phyloP scores from a whole-genome alignment of 2,888 invertebrate species.

The Athalia circularis region DNA sequence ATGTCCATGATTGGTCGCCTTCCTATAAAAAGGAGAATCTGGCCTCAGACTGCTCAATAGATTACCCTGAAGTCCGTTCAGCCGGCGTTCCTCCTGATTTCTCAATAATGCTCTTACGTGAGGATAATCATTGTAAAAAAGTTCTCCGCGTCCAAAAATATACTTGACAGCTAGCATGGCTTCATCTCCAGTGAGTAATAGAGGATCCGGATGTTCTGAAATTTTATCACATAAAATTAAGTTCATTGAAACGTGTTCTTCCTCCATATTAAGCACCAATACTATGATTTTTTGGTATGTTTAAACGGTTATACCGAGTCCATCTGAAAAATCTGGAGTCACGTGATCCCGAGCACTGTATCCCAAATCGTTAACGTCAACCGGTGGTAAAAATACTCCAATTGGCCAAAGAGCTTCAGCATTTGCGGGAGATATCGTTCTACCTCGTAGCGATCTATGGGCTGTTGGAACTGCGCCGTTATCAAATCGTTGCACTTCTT shows the following conservation, averaged over 20 bases:
- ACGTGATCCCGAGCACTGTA: constrained; percentile 71
- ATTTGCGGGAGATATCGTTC: constrained; percentile 62
- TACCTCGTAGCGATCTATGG: constrained; percentile 24
- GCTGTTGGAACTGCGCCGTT: neutral
- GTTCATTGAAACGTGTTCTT: constrained; percentile 52
- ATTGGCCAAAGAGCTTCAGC: constrained; percentile 78
- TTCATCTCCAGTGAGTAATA: constrained; percentile 78
- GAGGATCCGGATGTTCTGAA: constrained; percentile 76
- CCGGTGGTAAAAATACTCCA: constrained; percentile 76
- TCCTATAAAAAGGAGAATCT: constrained; percentile 78
- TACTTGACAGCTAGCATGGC: constrained; percentile 77
- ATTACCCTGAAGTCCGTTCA: constrained; percentile 79
- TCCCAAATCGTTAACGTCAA: constrained; percentile 71
- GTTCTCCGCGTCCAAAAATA: constrained; percentile 77
- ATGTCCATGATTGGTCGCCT: constrained; percentile 47
- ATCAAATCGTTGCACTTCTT: constrained; percentile 12
- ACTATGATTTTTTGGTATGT: constrained; percentile 43
- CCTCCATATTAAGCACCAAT: constrained; percentile 59
- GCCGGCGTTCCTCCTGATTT: constrained; percentile 78
- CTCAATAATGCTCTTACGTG: constrained; percentile 79
- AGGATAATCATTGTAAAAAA: constrained; percentile 81
- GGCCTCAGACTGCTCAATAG: constrained; percentile 79
- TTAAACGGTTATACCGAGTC: constrained; percentile 66
- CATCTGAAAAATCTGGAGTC: constrained; percentile 73
- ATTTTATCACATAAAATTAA: constrained; percentile 4